Base-by-base conservation (phyloP, 37 sponge, comb jelly and placozoan species). In the Spongilla lacustris region DNA sequence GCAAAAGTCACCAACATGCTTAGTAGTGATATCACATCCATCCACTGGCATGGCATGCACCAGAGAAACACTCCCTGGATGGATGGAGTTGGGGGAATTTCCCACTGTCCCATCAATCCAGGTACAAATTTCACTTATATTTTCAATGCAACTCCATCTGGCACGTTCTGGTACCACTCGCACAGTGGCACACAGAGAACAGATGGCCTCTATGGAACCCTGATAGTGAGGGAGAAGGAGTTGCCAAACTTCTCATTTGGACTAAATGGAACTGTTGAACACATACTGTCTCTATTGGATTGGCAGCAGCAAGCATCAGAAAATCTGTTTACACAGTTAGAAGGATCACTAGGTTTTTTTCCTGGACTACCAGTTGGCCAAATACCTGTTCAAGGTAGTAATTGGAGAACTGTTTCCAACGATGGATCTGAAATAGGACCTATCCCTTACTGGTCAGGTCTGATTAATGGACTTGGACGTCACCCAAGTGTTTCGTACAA, bases 11-110 rank as follows among this genome's bases (percentile, higher is more conserved):
- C 41, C 70, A 95, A 95, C 67, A 66, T 84, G 2, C 88, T 95
- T 5, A 76, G 38, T 14, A 87, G 72, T 80, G 93, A 95, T 48
- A 77, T 78, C 23, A 87, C 80, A 67, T 77, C 87, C 35, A 84
- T 95, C 74, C 96, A 95, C 76, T 95, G 96, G 96, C 96, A 95
- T 70, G 96, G 96, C 6, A 89, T 91, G 90, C 90, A 91, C 49
- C 90, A 88, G 80, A 81, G 35, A n/a, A 48, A 86, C 26, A 87
- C 85, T 14, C 90, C 90, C 28, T 92, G 90, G 90, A 89, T 89
- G 90, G 96, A 95, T 83, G 96, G 96, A 23, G 96, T 92, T 8
- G 90, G 80, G 2, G 75, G 76, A 12, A 50, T 95, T 25, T 82
- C 96, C 14, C 96, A 95, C 33, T 79, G 87, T 33, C 90, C 87